Evolutionary conservation across 2,113 vertebrate genomes (phyloP).

Genomic region (Colistium nudipinnis): DNA sequence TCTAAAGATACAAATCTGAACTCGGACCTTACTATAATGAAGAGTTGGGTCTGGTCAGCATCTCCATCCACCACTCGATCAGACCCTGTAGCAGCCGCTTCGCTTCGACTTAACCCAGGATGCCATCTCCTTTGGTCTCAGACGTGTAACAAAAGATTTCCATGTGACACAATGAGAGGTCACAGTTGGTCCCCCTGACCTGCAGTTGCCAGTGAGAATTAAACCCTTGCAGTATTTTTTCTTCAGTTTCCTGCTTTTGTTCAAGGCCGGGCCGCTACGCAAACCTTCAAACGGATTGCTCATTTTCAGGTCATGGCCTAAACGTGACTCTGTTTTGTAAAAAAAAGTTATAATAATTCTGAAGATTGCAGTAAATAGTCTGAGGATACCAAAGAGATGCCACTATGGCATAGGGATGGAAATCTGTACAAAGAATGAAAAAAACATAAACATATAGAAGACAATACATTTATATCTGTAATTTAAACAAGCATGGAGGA

Average conservation of each 20-base stretch:
- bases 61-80: conserved; percentile 36
- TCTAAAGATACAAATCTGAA: neutral
- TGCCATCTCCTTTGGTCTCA: conserved; percentile 23
- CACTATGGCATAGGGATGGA: conserved; percentile 24
- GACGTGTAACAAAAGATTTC: conserved; percentile 56
- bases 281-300: conserved; percentile 31
- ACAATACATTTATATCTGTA: conserved; percentile 37
- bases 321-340: conserved; percentile 46
- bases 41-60: conserved; percentile 48
- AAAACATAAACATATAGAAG: conserved; percentile 12
- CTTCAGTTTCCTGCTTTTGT: conserved; percentile 48
- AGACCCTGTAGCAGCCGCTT: conserved; percentile 34
- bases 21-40: conserved; percentile 19
- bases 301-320: conserved; percentile 31
- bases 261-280: conserved; percentile 22
- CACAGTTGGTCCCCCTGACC: conserved; percentile 29
- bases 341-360: conserved; percentile 18
- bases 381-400: conserved; percentile 70
- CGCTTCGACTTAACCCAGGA: conserved; percentile 23
- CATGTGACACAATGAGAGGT: conserved; percentile 46
- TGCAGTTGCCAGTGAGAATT: conserved; percentile 53
- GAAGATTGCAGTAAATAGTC: conserved; percentile 30
- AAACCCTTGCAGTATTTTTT: conserved; percentile 38
- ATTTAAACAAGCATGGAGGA: conserved; percentile 41
- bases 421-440: conserved; percentile 16